phyloP scores from a whole-genome alignment of 2,113 vertebrate species.

The Stictonetta naevosa region DNA sequence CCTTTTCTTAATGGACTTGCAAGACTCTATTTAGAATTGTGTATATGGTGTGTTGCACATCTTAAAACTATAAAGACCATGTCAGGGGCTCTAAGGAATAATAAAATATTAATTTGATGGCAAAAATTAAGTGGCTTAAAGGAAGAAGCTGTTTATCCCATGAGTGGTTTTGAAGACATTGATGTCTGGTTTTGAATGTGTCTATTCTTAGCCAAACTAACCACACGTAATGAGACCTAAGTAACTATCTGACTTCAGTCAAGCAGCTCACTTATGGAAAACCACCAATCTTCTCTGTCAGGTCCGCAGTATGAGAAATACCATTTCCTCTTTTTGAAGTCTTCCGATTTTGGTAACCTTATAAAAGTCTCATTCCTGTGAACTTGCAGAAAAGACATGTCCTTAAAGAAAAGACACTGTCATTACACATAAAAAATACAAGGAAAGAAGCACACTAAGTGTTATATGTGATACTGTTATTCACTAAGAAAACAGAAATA shows the following conservation, averaged over 20 bases:
- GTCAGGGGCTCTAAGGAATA: slow-evolving; percentile 81
- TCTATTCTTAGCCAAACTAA: slow-evolving; percentile 81
- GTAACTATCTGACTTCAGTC: slow-evolving; percentile 71
- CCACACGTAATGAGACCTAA: slow-evolving; percentile 85
- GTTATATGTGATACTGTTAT: not conserved
- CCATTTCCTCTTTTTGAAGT: not conserved
- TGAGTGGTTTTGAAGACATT: slow-evolving; percentile 79
- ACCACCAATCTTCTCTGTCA: slow-evolving; percentile 29
- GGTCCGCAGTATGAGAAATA: not conserved
- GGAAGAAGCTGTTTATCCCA: slow-evolving; percentile 79
- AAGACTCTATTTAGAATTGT: slow-evolving; percentile 75
- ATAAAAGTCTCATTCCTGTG: not conserved
- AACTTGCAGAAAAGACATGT: not conserved
- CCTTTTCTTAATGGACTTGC: slow-evolving; percentile 62
- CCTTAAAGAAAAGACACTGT: not conserved
- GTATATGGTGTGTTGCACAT: slow-evolving; percentile 77
- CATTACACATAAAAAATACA: not conserved
- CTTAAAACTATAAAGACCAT: slow-evolving; percentile 81
- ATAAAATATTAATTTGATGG: slow-evolving; percentile 88
- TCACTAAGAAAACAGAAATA: slow-evolving; percentile 33
- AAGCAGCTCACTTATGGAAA: slow-evolving; percentile 44
- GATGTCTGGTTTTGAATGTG: slow-evolving; percentile 74
- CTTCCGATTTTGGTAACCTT: slow-evolving; percentile 9
- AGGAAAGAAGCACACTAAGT: not conserved
- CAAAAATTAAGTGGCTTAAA: slow-evolving; percentile 87